Evolutionary conservation across 2,113 vertebrate species (phyloP).

Genomic region (Casuarius casuarius): DNA sequence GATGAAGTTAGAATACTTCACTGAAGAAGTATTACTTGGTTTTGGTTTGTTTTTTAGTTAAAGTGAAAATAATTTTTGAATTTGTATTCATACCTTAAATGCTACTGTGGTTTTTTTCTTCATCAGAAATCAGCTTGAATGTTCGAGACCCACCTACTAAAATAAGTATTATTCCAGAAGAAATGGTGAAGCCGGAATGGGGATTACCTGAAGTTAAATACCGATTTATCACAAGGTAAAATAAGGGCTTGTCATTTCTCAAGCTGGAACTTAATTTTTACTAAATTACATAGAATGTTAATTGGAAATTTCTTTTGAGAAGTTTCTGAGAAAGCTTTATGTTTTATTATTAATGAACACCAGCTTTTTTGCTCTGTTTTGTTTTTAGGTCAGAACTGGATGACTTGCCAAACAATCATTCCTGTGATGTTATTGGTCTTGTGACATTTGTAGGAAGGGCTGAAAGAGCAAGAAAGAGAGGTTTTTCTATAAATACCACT

Average conservation of each 20-base stretch:
- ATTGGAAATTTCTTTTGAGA: not conserved
- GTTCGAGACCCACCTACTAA: conserved; percentile 80
- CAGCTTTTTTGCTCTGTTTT: not conserved
- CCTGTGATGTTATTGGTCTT: conserved; percentile 89
- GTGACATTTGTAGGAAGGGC: conserved; percentile 91
- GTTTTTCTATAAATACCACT: conserved; percentile 45
- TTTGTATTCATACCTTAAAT: not conserved
- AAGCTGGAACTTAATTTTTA: not conserved
- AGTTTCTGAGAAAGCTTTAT: not conserved
- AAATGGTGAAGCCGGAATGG: conserved; percentile 86
- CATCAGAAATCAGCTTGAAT: conserved; percentile 89
- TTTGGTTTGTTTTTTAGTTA: not conserved
- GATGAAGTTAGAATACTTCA: not conserved
- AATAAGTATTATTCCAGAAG: conserved; percentile 85
- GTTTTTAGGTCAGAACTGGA: conserved; percentile 84
- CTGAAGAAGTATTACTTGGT: not conserved
- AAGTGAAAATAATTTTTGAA: not conserved
- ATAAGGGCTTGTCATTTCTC: not conserved
- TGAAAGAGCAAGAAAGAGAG: conserved; percentile 85
- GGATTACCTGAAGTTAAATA: conserved; percentile 86
- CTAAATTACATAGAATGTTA: not conserved
- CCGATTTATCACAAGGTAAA: conserved; percentile 86
- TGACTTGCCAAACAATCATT: conserved; percentile 73
- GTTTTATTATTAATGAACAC: not conserved
- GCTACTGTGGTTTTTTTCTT: not conserved